phyloP scores from a whole-genome alignment of 1,140 invertebrate genomes.

The Phymastichus coffea region DNA sequence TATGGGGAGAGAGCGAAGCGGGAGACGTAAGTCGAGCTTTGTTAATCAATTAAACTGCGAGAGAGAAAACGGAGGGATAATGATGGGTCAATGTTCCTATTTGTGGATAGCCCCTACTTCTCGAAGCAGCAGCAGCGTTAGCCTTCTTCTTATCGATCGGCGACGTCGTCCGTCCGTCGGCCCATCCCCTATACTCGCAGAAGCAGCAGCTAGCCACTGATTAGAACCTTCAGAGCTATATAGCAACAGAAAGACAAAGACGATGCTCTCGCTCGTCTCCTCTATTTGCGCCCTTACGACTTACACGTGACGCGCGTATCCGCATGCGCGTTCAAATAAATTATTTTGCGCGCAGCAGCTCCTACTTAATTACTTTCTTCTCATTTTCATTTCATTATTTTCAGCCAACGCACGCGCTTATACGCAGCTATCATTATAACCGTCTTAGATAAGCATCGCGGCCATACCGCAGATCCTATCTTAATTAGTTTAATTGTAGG shows the following conservation, averaged over 20 bases:
- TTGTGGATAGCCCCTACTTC: conserved; percentile 18
- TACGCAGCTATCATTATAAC: no score
- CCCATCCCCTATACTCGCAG: conserved; percentile 22
- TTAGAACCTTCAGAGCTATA: conserved; percentile 24
- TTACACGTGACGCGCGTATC: background rate
- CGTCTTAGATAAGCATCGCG: no score
- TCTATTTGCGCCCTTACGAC: conserved; percentile 25
- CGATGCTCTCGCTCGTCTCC: background rate
- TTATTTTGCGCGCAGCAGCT: conserved; percentile 1
- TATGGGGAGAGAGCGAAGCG: background rate
- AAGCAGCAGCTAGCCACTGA: no score
- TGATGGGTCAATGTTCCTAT: conserved; percentile 31
- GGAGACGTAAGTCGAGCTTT: conserved; percentile 19
- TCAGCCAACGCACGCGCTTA: no score
- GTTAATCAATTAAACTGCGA: conserved; percentile 29
- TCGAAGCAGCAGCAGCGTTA: background rate
- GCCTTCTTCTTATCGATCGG: conserved; percentile 33
- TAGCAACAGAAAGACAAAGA: no score
- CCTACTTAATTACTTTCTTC: conserved; percentile 11
- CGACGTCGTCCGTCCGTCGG: background rate
- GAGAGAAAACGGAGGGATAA: conserved; percentile 23
- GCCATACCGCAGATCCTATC: no score
- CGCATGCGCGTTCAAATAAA: background rate
- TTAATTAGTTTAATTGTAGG: no score
- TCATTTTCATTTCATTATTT: background rate